Evolutionary conservation across 2,888 invertebrate species (phyloP), one percentile per base, ranked within the genome.

Genomic region (Biston betularia): DNA sequence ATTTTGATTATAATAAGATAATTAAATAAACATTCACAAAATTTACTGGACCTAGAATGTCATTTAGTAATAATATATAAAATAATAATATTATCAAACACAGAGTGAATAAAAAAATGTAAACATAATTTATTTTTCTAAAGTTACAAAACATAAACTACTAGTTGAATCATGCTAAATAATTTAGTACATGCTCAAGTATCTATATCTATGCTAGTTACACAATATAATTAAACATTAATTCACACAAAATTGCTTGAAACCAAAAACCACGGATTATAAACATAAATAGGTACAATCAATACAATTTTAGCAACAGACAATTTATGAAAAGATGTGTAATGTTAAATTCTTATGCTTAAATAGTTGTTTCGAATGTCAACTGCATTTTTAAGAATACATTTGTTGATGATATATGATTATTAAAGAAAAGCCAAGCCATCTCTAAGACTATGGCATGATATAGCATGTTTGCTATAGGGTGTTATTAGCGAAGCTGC

Each of bases 401-500:
- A 44, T 40, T 65, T 45, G 45, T 48, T 48, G 49, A 64, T 59
- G 48, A 46, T 40, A 46, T 42, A 50, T 35, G 44, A 38, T 56
- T 63, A 15, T 45, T 15, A 52, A 49, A 44, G 42, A 12, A 58
- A 54, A 42, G 42, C 42, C 38, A 55, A 45, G 50, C 45, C 53
- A 63, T 64, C 53, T 52, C 48, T 52, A 53, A 15, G 45, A n/a
- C 12, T 10, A 49, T 12, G 58, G 61, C 63, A 56, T 53, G 48
- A 64, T 52, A 56, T 53, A 54, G 60, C 52, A 63, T 59, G 34
- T 54, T 54, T 5, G 58, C 62, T 70, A 71, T 64, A 52, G 35
- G 49, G 15, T 48, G 45, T 65, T 66, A 73, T 77, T 74, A 74
- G 70, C 69, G 69, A 78, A 77, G 76, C 78, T 74, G 67, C 63